Conservation (phyloP, 2,888 invertebrate species). For the Dicycla oo region DNA sequence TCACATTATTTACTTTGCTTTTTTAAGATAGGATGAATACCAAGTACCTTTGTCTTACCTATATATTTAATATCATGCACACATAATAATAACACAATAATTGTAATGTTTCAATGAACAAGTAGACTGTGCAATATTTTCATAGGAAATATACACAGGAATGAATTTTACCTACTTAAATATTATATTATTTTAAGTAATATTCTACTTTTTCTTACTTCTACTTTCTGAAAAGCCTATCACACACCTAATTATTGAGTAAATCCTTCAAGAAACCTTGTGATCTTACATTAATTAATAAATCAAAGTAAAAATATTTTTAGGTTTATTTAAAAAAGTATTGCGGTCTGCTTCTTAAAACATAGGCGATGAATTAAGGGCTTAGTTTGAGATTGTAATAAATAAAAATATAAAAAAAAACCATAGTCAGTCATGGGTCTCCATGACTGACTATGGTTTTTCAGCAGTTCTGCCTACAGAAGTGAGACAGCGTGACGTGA, state of each 20-base stretch:
- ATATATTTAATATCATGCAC: background rate
- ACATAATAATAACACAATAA: background rate
- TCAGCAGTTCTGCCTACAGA: too few relatives aligned
- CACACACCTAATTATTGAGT: background rate
- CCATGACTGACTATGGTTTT: too few relatives aligned
- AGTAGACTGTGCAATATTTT: slow-evolving; percentile 14
- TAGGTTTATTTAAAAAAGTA: background rate
- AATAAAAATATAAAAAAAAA: too few relatives aligned
- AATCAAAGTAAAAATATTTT: background rate
- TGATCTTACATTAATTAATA: background rate
- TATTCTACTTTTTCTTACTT: background rate
- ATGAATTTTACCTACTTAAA: background rate
- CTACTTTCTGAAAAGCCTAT: background rate
- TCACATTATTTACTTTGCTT: background rate
- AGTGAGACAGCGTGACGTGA: too few relatives aligned
- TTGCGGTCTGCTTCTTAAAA: background rate
- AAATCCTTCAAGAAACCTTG: background rate
- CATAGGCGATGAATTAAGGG: background rate
- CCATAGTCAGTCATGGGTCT: too few relatives aligned
- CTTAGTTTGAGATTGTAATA: background rate
- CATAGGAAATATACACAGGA: slow-evolving; percentile 31
- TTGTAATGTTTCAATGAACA: background rate
- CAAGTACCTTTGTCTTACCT: background rate
- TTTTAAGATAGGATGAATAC: background rate
- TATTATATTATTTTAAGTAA: background rate